A percentile compares a stretch with the other conserved stretches of the same genome.
phyloP scores from a whole-genome alignment of 2,888 invertebrate species.

The Drosophila suboccidentalis region DNA sequence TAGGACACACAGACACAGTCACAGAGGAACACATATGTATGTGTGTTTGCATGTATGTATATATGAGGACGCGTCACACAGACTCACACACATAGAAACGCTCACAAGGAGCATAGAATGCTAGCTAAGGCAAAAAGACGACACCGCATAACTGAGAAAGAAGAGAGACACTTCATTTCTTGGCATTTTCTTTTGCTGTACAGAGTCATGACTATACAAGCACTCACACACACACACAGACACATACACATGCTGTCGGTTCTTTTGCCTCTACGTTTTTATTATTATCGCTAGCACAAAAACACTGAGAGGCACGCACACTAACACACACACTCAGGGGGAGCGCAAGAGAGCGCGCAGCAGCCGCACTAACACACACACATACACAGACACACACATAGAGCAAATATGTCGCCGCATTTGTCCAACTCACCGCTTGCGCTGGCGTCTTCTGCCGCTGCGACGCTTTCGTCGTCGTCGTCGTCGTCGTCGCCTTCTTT shows the following conservation, averaged over 20 bases:
- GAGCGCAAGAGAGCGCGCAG: slow-evolving; percentile 46
- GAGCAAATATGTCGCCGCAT: slow-evolving; percentile 59
- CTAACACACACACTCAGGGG: slow-evolving; percentile 12
- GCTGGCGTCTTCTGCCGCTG: slow-evolving; percentile 46
- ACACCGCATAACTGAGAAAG: slow-evolving; percentile 36
- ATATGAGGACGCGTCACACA: no score
- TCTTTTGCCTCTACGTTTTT: slow-evolving; percentile 68
- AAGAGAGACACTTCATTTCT: slow-evolving; percentile 78
- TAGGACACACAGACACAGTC: slow-evolving; percentile 48
- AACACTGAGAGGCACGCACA: slow-evolving; percentile 20
- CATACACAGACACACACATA: slow-evolving; percentile 19
- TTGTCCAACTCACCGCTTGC: slow-evolving; percentile 45
- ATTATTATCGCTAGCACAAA: slow-evolving; percentile 72
- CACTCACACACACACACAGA: slow-evolving; percentile 29
- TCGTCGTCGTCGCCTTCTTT: slow-evolving; percentile 48
- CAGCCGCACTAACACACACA: slow-evolving; percentile 42
- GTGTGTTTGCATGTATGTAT: not conserved
- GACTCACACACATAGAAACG: slow-evolving; percentile 20
- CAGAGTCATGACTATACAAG: slow-evolving; percentile 35
- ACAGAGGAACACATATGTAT: slow-evolving; percentile 8
- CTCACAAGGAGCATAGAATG: slow-evolving; percentile 24
- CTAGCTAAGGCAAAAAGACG: slow-evolving; percentile 29
- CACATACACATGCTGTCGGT: slow-evolving; percentile 22
- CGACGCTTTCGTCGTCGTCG: slow-evolving; percentile 13
- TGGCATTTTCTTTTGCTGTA: slow-evolving; percentile 67